phyloP scores from a whole-genome alignment of 2,888 invertebrate species.

The Therioaphis trifolii region DNA sequence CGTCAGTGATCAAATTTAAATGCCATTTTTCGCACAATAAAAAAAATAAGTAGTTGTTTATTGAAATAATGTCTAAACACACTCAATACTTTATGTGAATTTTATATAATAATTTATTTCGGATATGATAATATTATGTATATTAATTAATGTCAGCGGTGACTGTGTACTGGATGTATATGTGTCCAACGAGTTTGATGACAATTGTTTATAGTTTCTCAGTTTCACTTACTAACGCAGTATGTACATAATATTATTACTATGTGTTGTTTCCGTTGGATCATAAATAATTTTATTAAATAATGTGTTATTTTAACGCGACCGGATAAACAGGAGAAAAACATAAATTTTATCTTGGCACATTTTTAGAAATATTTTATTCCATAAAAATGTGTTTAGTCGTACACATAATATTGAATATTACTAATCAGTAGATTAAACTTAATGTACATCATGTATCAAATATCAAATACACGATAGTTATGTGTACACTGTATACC shows the following conservation, averaged over 20 bases:
- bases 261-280: neutral
- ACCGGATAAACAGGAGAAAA: constrained; percentile 3
- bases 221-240: too few relatives aligned
- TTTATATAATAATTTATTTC: too few relatives aligned
- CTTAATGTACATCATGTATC: neutral
- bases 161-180: neutral
- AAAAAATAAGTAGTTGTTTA: neutral
- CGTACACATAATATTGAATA: neutral
- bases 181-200: neutral
- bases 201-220: constrained; percentile 4
- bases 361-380: neutral
- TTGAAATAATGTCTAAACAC: neutral
- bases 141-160: neutral
- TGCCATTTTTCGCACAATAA: neutral
- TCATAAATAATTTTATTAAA: neutral
- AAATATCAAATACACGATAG: neutral
- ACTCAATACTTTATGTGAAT: neutral
- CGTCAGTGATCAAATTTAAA: neutral
- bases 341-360: constrained; percentile 2
- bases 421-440: neutral
- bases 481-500: too few relatives aligned
- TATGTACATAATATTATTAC: neutral
- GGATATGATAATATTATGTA: too few relatives aligned
- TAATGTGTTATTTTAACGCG: neutral
- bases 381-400: neutral